Base-by-base conservation (phyloP, 2,113 vertebrate genomes). In the Percopsis transmontana region DNA sequence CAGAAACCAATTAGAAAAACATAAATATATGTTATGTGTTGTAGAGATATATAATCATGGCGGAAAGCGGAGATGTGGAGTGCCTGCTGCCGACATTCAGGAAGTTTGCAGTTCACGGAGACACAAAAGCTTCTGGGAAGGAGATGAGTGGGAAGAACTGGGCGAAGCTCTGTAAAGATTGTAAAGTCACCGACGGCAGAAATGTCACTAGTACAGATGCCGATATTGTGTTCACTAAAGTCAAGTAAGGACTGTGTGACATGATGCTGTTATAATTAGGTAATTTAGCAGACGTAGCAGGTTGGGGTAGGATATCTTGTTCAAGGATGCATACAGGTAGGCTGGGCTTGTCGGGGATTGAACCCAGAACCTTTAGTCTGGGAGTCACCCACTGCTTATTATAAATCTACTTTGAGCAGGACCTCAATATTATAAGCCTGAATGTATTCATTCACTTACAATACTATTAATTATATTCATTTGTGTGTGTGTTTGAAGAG, bases 111-210 rank as follows among this genome's bases (percentile, higher is more conserved):
- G 79, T 98, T 77, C 96, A 98, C 0, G 97, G 97, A 0, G 96
- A 98, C 88, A 93, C 94, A 52, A 96, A 96, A 75, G 95, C 95
- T 0, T 93, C 91, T 0, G 97, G 96, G 14, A 94, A 94, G 44
- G 97, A 98, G 83, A 91, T 99, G 88, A 97, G 95, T 0, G 96
- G 96, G 57, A 98, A 98, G 88, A 98, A 98, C 91, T 99, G 96
- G 96, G 95, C 95, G 82, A 99, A 99, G 78, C 91, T 99, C 14
- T 99, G 97, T 85, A 99, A 98, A 50, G 97, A 99, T 85, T 97
- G 96, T 86, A 96, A 95, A 87, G 92, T 99, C 71, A 93, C 87
- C 0, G 97, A 99, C 0, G 94, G 96, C 21, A 99, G 98, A 87
- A 91, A 80, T 0, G 54, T 98, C 63, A 96, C 92, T 1, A 45